Evolutionary conservation across 2,888 invertebrate species (phyloP), one percentile per base, ranked within the genome.

Genomic region (Drosophila peninsularis): DNA sequence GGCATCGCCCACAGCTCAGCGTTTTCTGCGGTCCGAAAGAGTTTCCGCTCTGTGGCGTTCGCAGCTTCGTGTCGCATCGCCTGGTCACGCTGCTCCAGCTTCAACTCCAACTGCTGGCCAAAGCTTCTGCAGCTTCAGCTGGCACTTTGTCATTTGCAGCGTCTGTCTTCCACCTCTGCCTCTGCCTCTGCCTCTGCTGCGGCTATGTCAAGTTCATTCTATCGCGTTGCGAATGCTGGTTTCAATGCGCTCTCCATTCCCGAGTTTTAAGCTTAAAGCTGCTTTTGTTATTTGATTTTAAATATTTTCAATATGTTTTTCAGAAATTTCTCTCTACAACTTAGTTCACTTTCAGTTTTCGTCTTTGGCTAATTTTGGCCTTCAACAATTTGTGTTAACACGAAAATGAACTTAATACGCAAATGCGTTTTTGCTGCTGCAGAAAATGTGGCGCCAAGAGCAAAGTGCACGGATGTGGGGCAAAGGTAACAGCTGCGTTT

Each of bases 81-180:
- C 34, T 64, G 58, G 63, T 52, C 71, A 56, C 34, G 55, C 39
- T 39, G n/a, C 32, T 30, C 13, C 50, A 11, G 3, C 37, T 50
- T 41, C 41, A 41, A 2, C 13, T 41, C 30, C 9, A n/a, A 3
- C 62, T 19, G 27, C 52, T 45, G 60, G 45, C 42, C 50, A 56
- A 56, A 47, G 67, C 70, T 54, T 60, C 64, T 62, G 63, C 32
- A 44, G 52, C 75, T 62, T 54, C 39, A 45, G 37, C 56, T 36
- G 62, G 66, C 72, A 78, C 72, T 78, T 78, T 78, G 75, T 78
- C 78, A 78, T 75, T 74, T 79, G 69, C 79, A 79, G 74, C 50
- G 57, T 36, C 52, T 14, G 14, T 36, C 34, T 13, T 36, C 34
- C 13, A 3, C 5, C 34, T 2, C 36, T 36, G 36, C 10, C 19